Conservation (phyloP, 2,797 vertebrate species). For the Sylvia borin region DNA sequence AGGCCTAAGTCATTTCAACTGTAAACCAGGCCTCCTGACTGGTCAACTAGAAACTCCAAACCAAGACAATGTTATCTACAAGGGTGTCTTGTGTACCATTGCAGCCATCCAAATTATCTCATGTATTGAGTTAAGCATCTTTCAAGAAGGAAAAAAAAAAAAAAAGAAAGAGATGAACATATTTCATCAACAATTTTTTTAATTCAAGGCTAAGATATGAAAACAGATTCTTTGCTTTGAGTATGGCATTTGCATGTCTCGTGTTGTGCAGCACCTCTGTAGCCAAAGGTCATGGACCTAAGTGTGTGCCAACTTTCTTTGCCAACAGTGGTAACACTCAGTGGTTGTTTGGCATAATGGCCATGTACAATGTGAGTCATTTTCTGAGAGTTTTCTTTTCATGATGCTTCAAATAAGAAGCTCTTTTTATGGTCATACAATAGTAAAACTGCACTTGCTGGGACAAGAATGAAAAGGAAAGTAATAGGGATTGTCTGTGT, state of each 20-base stretch:
- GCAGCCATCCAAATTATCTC: not conserved
- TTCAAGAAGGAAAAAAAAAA: not conserved
- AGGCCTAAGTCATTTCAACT: not conserved
- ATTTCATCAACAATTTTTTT: not conserved
- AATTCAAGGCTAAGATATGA: not conserved
- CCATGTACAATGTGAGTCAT: not conserved
- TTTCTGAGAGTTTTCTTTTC: not conserved
- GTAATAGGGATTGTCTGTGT: not conserved
- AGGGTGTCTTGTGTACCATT: not conserved
- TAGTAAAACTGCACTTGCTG: not conserved
- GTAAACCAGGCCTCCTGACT: not conserved
- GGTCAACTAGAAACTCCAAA: not conserved
- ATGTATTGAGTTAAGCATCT: not conserved
- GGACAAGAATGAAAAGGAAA: not conserved
- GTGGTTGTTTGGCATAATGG: not conserved
- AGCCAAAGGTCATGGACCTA: not conserved
- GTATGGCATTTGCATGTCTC: not conserved
- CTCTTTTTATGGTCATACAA: not conserved
- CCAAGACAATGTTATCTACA: not conserved
- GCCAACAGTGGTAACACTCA: not conserved
- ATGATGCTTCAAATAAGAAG: not conserved
- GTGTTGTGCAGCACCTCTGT: not conserved
- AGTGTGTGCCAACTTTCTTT: not conserved
- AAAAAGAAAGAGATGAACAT: not conserved
- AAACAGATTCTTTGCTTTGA: not conserved